Conservation (phyloP, 2,797 vertebrate genomes). For the Sciurus carolinensis region DNA sequence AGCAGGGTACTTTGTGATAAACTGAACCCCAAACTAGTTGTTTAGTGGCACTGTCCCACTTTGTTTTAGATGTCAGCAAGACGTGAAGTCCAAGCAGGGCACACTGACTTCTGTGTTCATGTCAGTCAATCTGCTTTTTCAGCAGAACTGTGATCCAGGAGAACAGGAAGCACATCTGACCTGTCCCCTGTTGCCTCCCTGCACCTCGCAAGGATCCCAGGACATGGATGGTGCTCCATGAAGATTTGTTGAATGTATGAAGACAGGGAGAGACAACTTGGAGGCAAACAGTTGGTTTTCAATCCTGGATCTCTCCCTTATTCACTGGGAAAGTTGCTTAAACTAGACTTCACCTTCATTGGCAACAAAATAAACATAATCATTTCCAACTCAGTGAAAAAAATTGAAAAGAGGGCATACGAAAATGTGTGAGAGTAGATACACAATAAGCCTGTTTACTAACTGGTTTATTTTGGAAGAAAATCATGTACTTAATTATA, state of each 20-base stretch:
- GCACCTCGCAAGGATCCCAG: fast-evolving
- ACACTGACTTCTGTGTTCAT: fast-evolving
- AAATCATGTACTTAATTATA: neutral
- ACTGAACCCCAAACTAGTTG: neutral
- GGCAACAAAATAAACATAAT: neutral
- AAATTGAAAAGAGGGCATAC: neutral
- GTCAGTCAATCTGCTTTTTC: neutral
- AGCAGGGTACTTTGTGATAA: neutral
- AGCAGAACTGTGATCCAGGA: neutral
- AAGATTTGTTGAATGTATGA: neutral
- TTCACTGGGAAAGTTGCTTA: neutral
- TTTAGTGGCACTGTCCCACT: neutral
- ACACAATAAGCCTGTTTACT: neutral
- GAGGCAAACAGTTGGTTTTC: neutral
- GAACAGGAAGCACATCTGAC: fast-evolving
- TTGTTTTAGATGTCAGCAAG: neutral
- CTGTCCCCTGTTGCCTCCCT: neutral
- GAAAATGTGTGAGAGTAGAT: neutral
- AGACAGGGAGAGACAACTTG: neutral
- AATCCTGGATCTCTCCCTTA: neutral
- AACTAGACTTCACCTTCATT: neutral
- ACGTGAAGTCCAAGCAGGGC: fast-evolving
- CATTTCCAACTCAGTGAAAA: neutral
- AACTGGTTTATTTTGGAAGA: conserved; percentile 9
- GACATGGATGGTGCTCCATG: fast-evolving